These are phyloP conservation scores for Sparidentex hasta DNA, from an alignment of 2,797 vertebrate genomes.

Conservation along the genomic window DNA sequence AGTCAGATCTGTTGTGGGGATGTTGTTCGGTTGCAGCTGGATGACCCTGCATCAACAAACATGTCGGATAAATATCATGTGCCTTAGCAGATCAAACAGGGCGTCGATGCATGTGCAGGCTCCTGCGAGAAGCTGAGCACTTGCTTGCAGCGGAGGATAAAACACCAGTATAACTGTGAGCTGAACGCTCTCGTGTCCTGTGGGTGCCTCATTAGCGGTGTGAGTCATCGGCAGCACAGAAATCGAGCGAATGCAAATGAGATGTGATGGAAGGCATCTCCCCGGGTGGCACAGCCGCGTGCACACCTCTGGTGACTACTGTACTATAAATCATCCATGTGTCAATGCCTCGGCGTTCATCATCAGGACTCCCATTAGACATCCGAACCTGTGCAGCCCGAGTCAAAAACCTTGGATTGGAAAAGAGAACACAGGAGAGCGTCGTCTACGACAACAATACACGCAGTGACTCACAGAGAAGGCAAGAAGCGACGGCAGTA, in stretches of 20 bases:
- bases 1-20: neutral
- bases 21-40: neutral
- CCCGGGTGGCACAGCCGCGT: constrained; percentile 47
- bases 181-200: constrained; percentile 49
- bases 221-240: constrained; percentile 62
- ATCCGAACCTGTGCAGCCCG: constrained; percentile 18
- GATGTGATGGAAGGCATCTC: constrained; percentile 70
- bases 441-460: neutral
- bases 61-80: neutral
- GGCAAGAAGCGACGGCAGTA: neutral
- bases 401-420: constrained; percentile 39
- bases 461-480: neutral
- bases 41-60: neutral
- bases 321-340: constrained; percentile 67
- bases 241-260: constrained; percentile 75
- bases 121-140: constrained; percentile 10
- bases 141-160: constrained; percentile 37
- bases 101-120: neutral
- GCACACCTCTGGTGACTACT: constrained; percentile 47
- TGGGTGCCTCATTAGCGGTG: constrained; percentile 73
- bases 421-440: constrained; percentile 1
- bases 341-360: constrained; percentile 53
- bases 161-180: constrained; percentile 46
- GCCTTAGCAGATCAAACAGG: constrained; percentile 3
- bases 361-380: constrained; percentile 55